Conservation (phyloP, 1,140 invertebrate species). For the Chionoecetes opilio region DNA sequence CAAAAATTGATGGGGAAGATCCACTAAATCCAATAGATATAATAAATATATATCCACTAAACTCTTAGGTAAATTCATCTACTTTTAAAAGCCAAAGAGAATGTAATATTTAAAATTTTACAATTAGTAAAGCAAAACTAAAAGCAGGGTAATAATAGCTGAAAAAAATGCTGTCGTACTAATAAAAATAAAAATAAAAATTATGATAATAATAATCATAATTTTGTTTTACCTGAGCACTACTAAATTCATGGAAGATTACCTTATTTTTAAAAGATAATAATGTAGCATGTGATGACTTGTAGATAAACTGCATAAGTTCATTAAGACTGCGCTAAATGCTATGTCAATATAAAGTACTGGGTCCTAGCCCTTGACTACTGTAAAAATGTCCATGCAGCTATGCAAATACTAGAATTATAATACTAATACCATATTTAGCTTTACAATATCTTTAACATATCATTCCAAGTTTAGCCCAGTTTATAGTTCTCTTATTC, state of each 20-base stretch:
- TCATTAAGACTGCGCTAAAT: slow-evolving; percentile 59
- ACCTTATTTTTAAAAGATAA: too few species aligned
- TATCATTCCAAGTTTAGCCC: slow-evolving; percentile 75
- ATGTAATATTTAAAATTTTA: slow-evolving; percentile 12
- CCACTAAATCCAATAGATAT: too few species aligned
- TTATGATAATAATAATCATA: too few species aligned
- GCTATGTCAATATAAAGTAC: slow-evolving; percentile 67
- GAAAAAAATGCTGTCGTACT: too few species aligned
- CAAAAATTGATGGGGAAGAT: too few species aligned
- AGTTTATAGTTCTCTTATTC: slow-evolving; percentile 75
- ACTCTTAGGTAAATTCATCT: too few species aligned
- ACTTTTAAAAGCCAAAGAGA: not conserved
- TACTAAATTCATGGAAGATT: too few species aligned
- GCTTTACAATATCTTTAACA: slow-evolving; percentile 59
- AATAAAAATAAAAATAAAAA: too few species aligned
- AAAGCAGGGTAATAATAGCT: not conserved
- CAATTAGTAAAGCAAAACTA: not conserved
- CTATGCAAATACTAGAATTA: slow-evolving; percentile 69
- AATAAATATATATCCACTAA: too few species aligned
- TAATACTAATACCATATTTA: slow-evolving; percentile 61
- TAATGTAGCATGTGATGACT: not conserved
- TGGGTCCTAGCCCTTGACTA: slow-evolving; percentile 63
- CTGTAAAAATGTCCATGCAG: slow-evolving; percentile 73
- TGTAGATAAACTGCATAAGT: slow-evolving; percentile 62
- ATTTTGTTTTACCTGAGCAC: too few species aligned